A percentile compares a stretch with the other conserved stretches of the same genome.
Evolutionary conservation across 2,113 vertebrate genomes (phyloP).

Genomic region (Ptilonorhynchus violaceus): DNA sequence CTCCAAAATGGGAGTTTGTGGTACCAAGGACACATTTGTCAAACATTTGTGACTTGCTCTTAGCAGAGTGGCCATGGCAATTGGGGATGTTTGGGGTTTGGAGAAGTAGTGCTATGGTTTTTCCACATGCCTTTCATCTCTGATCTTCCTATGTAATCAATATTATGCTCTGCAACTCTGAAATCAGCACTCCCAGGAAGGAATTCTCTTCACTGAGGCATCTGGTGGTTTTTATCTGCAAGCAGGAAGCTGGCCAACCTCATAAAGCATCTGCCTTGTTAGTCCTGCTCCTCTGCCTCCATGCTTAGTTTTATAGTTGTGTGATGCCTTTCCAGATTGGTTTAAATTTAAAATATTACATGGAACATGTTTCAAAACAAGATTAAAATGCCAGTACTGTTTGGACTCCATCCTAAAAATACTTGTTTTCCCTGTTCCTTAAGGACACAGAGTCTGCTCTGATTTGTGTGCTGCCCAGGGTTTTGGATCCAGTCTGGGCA

Average conservation of each 20-base stretch:
- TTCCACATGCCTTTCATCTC: neutral
- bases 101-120: neutral
- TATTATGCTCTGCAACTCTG: neutral
- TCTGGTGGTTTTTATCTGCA: neutral
- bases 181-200: neutral
- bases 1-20: neutral
- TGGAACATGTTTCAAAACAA: neutral
- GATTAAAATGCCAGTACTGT: fast-evolving
- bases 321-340: neutral
- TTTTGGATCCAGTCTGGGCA: neutral
- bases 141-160: neutral
- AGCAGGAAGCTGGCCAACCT: neutral
- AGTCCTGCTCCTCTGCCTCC: neutral
- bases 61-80: neutral
- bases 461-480: neutral
- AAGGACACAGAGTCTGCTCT: neutral
- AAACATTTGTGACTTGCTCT: fast-evolving
- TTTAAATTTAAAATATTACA: neutral
- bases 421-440: neutral
- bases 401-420: neutral
- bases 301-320: neutral
- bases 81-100: neutral
- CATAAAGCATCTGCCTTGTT: neutral
- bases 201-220: neutral
- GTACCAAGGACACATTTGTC: neutral